Conservation (phyloP, 2,797 vertebrate species). For the Pseudochaenichthys georgianus region DNA sequence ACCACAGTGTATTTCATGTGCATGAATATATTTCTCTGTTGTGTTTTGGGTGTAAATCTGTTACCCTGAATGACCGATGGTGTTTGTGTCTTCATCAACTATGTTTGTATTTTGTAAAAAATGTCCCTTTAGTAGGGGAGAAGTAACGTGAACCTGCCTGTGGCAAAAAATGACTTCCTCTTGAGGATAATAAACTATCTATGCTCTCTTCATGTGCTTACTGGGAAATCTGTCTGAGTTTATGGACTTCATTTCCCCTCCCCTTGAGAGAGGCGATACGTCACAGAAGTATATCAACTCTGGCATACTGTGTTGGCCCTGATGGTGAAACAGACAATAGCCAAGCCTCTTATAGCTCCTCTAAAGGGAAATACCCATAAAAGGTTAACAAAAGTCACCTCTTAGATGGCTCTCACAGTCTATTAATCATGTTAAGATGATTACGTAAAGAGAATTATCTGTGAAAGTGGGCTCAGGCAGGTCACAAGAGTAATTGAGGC, state of each 20-base stretch:
- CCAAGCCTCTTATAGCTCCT: conserved; percentile 67
- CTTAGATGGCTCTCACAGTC: conserved; percentile 62
- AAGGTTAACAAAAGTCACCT: conserved; percentile 79
- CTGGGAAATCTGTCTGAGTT: conserved; percentile 69
- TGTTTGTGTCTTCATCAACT: conserved; percentile 4
- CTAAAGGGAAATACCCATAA: conserved; percentile 68
- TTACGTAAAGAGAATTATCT: conserved; percentile 76
- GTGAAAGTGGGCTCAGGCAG: conserved; percentile 60
- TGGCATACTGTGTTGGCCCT: conserved; percentile 46
- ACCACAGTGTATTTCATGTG: conserved; percentile 8
- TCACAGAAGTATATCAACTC: conserved; percentile 61
- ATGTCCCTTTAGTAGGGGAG: neutral
- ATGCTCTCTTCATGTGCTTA: conserved; percentile 56
- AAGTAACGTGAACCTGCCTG: conserved; percentile 8
- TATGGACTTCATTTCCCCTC: conserved; percentile 58
- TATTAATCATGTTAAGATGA: conserved; percentile 80
- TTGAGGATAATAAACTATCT: conserved; percentile 33
- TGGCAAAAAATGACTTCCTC: conserved; percentile 22
- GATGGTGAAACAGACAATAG: conserved; percentile 68
- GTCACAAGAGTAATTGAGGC: conserved; percentile 64
- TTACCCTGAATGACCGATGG: neutral
- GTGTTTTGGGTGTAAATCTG: neutral
- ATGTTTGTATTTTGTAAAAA: conserved; percentile 6
- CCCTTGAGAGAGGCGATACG: conserved; percentile 39
- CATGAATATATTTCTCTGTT: conserved; percentile 14